Evolutionary conservation across 2,797 vertebrate species (phyloP).

Genomic region (Falco peregrinus): DNA sequence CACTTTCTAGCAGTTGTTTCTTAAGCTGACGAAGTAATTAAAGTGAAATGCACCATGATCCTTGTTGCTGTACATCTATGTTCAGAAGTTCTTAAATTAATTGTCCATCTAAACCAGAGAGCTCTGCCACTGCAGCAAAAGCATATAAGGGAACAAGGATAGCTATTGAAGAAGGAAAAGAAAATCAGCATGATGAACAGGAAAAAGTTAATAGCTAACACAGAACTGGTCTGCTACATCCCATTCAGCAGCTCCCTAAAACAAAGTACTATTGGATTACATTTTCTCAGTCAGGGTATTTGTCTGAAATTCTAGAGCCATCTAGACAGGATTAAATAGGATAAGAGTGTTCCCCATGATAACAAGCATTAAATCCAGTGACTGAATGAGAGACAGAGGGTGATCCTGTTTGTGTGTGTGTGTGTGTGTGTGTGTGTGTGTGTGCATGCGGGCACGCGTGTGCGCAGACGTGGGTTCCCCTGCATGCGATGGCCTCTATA

Average conservation of each 20-base stretch:
- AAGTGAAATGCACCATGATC: background rate
- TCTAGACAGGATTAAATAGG: slow-evolving; percentile 59
- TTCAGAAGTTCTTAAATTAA: background rate
- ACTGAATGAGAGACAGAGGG: slow-evolving; percentile 16
- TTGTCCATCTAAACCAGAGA: background rate
- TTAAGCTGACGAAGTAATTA: background rate
- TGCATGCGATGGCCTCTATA: background rate
- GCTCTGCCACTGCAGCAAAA: background rate
- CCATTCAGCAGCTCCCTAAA: slow-evolving; percentile 10
- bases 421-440: background rate
- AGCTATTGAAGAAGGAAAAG: background rate
- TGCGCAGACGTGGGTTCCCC: fast-evolving
- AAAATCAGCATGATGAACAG: background rate
- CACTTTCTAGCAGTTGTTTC: background rate
- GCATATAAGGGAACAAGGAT: background rate
- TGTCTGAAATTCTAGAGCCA: slow-evolving; percentile 47
- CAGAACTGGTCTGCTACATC: background rate
- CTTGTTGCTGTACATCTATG: background rate
- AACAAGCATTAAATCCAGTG: slow-evolving; percentile 41
- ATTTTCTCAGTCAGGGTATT: background rate
- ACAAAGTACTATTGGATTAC: slow-evolving; percentile 15
- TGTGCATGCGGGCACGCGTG: fast-evolving
- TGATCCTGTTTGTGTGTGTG: background rate
- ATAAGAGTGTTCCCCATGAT: background rate
- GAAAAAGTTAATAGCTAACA: background rate